phyloP scores from a whole-genome alignment of 2,888 invertebrate genomes.

The Suillia variegata region DNA sequence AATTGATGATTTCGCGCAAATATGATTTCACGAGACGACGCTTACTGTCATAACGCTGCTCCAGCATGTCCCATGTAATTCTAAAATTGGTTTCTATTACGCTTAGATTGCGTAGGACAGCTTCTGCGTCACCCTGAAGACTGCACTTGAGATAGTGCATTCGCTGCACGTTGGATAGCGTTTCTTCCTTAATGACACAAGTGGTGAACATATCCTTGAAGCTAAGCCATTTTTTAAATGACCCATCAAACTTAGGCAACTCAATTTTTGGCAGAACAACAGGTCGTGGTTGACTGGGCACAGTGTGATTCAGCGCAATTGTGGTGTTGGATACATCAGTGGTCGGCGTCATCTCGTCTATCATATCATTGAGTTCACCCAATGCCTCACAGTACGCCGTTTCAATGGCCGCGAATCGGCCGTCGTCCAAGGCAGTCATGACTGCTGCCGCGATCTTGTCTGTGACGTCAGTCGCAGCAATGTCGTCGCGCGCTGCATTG shows the following conservation, averaged over 20 bases:
- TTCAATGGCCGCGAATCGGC: too few relatives aligned
- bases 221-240: constrained; percentile 18
- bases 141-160: constrained; percentile 23
- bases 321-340: too few relatives aligned
- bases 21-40: constrained; percentile 20
- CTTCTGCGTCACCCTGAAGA: constrained; percentile 18
- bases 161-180: constrained; percentile 13
- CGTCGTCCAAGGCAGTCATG: too few relatives aligned
- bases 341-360: too few relatives aligned
- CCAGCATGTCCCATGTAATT: constrained; percentile 24
- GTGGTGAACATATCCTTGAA: constrained; percentile 22
- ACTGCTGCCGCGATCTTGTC: too few relatives aligned
- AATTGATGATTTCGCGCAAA: constrained; percentile 16
- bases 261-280: constrained; percentile 2
- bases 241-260: constrained; percentile 15
- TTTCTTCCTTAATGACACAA: constrained; percentile 22
- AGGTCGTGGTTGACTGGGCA: too few relatives aligned
- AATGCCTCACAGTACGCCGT: background rate
- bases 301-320: too few relatives aligned
- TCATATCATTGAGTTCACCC: too few relatives aligned
- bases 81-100: constrained; percentile 21
- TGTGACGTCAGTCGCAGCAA: too few relatives aligned
- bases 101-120: too few relatives aligned
- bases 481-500: too few relatives aligned
- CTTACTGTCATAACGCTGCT: constrained; percentile 23